phyloP scores from a whole-genome alignment of 2,888 invertebrate genomes.

The Thumatha senex region DNA sequence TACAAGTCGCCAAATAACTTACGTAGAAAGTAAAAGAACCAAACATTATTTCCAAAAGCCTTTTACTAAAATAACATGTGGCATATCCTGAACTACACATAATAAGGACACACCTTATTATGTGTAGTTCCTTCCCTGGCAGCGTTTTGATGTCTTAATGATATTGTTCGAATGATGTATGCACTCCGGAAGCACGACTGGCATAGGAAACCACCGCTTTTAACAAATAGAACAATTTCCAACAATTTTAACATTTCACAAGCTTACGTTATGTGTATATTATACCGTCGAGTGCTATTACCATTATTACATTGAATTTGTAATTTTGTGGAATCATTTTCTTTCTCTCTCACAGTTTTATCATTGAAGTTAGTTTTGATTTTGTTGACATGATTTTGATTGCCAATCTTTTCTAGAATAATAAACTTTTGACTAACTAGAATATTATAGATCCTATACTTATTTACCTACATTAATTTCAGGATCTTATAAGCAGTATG shows the following conservation, averaged over 20 bases:
- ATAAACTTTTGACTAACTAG: no score
- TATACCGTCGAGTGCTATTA: constrained; percentile 6
- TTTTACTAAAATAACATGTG: constrained; percentile 58
- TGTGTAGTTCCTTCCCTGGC: constrained; percentile 60
- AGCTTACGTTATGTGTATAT: constrained; percentile 12
- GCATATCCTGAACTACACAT: constrained; percentile 61
- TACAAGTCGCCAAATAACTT: no score
- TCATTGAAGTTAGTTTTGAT: background rate
- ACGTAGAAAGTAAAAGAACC: background rate
- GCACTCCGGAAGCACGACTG: constrained; percentile 63
- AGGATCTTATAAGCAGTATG: no score
- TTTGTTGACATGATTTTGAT: no score
- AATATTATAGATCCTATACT: no score
- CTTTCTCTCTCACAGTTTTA: background rate
- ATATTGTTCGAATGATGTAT: constrained; percentile 70
- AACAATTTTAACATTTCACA: constrained; percentile 33
- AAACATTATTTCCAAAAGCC: constrained; percentile 34
- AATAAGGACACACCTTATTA: no score
- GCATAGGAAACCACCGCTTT: constrained; percentile 29
- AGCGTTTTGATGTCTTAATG: constrained; percentile 75
- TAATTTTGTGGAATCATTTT: background rate
- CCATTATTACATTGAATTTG: background rate
- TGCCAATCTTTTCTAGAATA: no score
- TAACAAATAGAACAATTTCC: constrained; percentile 42
- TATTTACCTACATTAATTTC: no score